Conservation (phyloP, 1,140 invertebrate species). For the Diploscapter pachys region DNA sequence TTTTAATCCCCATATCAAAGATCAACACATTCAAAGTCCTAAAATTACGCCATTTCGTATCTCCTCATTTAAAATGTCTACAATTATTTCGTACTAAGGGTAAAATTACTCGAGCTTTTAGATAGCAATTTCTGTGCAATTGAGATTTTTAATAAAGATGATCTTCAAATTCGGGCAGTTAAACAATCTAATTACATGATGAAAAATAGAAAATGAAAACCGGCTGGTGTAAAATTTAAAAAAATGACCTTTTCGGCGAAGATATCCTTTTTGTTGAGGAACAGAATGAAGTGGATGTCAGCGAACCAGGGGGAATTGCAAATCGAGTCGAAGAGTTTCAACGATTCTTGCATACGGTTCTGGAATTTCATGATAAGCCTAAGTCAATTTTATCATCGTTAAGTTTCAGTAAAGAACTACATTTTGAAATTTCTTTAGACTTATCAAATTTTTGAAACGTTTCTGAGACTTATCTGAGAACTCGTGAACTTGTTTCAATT, state of each 20-base stretch:
- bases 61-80: too few species aligned
- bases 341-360: slow-evolving; percentile 59
- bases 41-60: too few species aligned
- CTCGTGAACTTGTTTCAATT: not conserved
- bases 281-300: slow-evolving; percentile 60
- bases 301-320: slow-evolving; percentile 59
- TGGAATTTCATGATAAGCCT: slow-evolving; percentile 35
- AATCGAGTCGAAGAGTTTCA: slow-evolving; percentile 59
- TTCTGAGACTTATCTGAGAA: not conserved
- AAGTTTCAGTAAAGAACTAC: not conserved
- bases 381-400: not conserved
- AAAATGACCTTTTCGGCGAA: not conserved
- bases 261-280: slow-evolving; percentile 57
- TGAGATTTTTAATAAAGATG: too few species aligned
- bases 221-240: not conserved
- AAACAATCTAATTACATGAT: too few species aligned
- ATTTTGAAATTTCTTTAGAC: not conserved
- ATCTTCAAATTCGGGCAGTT: too few species aligned
- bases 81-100: too few species aligned
- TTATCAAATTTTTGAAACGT: not conserved
- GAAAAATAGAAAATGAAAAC: too few species aligned
- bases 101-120: too few species aligned
- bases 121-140: too few species aligned
- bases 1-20: too few species aligned
- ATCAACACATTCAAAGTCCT: too few species aligned